These are phyloP conservation scores for Polydesmus complanatus DNA, from an alignment of 2,888 invertebrate species.

Conservation along the genomic window DNA sequence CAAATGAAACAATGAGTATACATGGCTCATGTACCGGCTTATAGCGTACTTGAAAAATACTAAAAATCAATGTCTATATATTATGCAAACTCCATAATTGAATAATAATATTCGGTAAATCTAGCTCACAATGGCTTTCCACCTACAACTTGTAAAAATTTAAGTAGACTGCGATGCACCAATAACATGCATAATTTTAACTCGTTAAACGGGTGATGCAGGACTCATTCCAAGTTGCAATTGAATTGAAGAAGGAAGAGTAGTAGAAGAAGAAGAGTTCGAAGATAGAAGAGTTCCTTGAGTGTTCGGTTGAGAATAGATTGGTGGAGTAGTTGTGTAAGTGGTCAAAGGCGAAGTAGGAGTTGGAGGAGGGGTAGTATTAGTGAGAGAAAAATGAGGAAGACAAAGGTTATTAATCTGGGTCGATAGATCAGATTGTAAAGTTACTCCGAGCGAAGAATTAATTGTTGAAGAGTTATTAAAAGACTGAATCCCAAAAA, in stretches of 20 bases:
- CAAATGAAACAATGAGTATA: too few species aligned
- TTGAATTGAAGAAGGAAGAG: background rate
- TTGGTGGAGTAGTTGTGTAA: background rate
- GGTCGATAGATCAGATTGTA: slow-evolving; percentile 3
- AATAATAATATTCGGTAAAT: too few species aligned
- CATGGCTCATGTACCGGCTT: too few species aligned
- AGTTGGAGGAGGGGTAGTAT: slow-evolving; percentile 13
- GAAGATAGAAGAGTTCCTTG: background rate
- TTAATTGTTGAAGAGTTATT: background rate
- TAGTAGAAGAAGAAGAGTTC: background rate
- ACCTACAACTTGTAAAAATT: too few species aligned
- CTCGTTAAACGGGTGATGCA: background rate
- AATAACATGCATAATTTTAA: too few species aligned
- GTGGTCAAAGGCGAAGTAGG: slow-evolving; percentile 10
- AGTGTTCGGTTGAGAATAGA: slow-evolving; percentile 6
- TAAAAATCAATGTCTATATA: too few species aligned
- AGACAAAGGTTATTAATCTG: slow-evolving; percentile 3
- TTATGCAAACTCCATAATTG: too few species aligned
- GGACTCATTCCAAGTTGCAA: background rate
- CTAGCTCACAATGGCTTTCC: too few species aligned
- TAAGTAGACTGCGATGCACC: too few species aligned
- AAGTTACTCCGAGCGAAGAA: background rate
- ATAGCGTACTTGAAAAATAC: too few species aligned
- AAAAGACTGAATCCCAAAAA: background rate
- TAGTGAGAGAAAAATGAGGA: slow-evolving; percentile 6